These are phyloP conservation scores for Esox masquinongy DNA, from an alignment of 2,797 vertebrate genomes.

Conservation along the genomic window DNA sequence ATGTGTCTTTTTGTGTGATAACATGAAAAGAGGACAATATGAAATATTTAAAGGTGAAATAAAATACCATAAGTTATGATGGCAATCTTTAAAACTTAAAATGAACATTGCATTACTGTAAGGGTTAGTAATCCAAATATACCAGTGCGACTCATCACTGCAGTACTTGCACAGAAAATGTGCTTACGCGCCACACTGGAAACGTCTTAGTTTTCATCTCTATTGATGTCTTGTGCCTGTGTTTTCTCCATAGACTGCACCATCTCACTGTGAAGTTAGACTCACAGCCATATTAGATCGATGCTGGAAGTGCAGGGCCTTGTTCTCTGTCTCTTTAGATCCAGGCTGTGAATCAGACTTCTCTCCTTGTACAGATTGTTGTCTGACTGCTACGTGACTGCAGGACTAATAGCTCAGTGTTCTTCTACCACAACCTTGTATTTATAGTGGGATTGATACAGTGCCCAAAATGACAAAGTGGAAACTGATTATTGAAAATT, in stretches of 20 bases:
- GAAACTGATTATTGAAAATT: too few relatives aligned
- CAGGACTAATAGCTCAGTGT: slow-evolving; percentile 34
- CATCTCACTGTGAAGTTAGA: slow-evolving; percentile 67
- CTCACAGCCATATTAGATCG: slow-evolving; percentile 67
- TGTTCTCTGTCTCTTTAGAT: slow-evolving; percentile 70
- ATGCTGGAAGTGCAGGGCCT: slow-evolving; percentile 66
- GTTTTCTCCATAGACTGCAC: slow-evolving; percentile 60
- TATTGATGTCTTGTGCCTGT: slow-evolving; percentile 49
- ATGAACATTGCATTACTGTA: not conserved
- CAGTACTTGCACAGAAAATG: slow-evolving; percentile 13
- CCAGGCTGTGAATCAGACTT: slow-evolving; percentile 61
- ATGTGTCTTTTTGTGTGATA: slow-evolving; percentile 1
- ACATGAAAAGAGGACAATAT: slow-evolving; percentile 1
- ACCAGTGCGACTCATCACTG: not conserved
- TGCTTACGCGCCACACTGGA: slow-evolving; percentile 48
- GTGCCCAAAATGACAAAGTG: too few relatives aligned
- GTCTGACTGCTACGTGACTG: slow-evolving; percentile 63
- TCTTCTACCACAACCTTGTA: slow-evolving; percentile 31
- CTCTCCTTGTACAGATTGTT: slow-evolving; percentile 65
- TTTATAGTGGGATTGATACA: slow-evolving; percentile 1
- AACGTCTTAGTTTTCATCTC: slow-evolving; percentile 49
- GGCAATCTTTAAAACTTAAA: not conserved
- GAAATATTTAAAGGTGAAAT: not conserved
- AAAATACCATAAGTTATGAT: not conserved
- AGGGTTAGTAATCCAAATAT: not conserved